Base-by-base conservation (phyloP, 92 coral and sea anemone genomes). In the Parazoanthus atlanticus region DNA sequence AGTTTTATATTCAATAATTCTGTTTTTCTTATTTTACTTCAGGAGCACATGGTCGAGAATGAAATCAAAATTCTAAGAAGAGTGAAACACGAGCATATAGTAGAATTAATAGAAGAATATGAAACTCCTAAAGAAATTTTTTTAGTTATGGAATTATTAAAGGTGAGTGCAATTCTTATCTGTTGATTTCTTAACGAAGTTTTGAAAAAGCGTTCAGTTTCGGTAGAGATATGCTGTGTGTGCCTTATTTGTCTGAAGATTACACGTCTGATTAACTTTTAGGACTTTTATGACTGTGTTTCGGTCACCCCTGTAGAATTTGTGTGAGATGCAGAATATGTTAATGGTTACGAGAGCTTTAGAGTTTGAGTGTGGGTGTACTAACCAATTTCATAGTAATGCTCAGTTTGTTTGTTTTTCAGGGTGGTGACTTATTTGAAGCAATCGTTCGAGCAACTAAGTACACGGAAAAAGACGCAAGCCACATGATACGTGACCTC, bases 381-480 rank as follows among this genome's bases (percentile, higher is more conserved):
- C 32, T 36, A 25, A 29, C 8, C n/a, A 74, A 30, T 0, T 25
- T 38, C 12, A 8, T 36, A n/a, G 33, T 56, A 36, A 12, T 70
- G 7, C 76, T 65, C 19, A 25, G 43, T 10, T 80, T 88, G 33
- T 74, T 33, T 3, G 8, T 71, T 31, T 84, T 70, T 26, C 73
- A 97, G 99, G 98, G 99, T 71, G 99, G 99, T 69, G 98, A 97
- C 82, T 92, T 97, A 52, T 97, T 97, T 91, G 99, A 97, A 83
- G 99, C 99, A 32, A 97, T 97, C 30, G 99, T 97, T 25, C 89
- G 81, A 89, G 98, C 98, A 10, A 97, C 99, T 12, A 97, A 95
- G 74, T 97, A 97, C 91, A 97, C 99, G 25, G 99, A 97, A 69
- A 89, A 89, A 29, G 96, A 97, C 86, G 99, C 99, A 25, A 91